Percentiles rank a stretch among this genome's conserved stretches.
Evolutionary conservation across 2,113 vertebrate species (phyloP).

Genomic region (Thamnaconus septentrionalis): DNA sequence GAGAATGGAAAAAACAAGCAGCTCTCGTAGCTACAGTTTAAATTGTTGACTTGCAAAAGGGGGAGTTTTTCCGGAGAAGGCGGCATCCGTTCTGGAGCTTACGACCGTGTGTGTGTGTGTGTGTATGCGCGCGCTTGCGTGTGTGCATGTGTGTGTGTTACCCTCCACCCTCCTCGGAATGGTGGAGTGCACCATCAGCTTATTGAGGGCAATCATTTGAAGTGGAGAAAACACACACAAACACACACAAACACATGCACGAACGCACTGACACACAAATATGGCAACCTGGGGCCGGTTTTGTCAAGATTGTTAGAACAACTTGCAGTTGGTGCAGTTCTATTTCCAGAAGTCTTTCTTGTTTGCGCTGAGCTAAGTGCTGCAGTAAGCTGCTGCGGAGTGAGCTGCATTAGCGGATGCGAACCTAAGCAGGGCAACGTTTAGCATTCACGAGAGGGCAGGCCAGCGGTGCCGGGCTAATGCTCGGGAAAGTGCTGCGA

Average conservation of each 20-base stretch:
- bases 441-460: too few species aligned
- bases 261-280: conserved; percentile 27
- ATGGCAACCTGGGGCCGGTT: conserved; percentile 35
- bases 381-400: conserved; percentile 36
- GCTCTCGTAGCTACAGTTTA: conserved; percentile 19
- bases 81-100: too few species aligned
- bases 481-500: too few species aligned
- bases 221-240: conserved; percentile 35
- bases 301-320: conserved; percentile 53
- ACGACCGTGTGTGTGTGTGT: background rate
- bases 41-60: conserved; percentile 58
- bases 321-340: conserved; percentile 61
- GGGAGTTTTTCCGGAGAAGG: background rate
- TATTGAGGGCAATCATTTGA: conserved; percentile 63
- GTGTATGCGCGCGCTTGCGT: conserved; percentile 26
- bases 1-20: conserved; percentile 47
- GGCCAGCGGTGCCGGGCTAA: too few species aligned
- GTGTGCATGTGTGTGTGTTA: too few species aligned
- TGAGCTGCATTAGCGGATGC: conserved; percentile 14
- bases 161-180: conserved; percentile 13
- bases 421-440: conserved; percentile 18
- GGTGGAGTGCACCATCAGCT: conserved; percentile 65
- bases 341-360: conserved; percentile 45
- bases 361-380: conserved; percentile 53
- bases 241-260: too few species aligned